Percentiles rank a stretch among this genome's conserved stretches.
Evolutionary conservation across 2,888 invertebrate genomes (phyloP).

Genomic region (Protodeltote pygarga): DNA sequence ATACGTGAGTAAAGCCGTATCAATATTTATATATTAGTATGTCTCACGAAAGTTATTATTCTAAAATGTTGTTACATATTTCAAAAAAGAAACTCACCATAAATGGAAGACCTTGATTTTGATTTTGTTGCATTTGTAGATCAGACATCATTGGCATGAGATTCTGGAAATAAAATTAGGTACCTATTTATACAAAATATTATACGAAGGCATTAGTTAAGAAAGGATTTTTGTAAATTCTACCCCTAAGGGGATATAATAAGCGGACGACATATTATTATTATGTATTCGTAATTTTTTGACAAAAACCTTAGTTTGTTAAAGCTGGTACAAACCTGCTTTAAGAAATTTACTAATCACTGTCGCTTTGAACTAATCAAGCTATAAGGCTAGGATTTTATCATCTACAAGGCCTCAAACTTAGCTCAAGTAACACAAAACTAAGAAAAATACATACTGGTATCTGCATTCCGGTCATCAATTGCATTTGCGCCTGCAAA

Average conservation of each 20-base stretch:
- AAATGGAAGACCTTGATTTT: constrained; percentile 72
- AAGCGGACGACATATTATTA: too few species aligned
- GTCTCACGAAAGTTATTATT: not conserved
- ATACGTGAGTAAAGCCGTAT: too few species aligned
- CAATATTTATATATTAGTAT: constrained; percentile 1
- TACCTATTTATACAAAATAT: constrained; percentile 2
- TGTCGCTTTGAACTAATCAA: too few species aligned
- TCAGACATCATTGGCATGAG: constrained; percentile 83
- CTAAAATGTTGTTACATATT: not conserved
- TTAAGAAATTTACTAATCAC: too few species aligned
- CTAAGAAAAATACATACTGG: constrained; percentile 65
- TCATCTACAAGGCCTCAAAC: too few species aligned
- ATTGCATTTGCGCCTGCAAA: constrained; percentile 88
- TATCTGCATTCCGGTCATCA: constrained; percentile 83
- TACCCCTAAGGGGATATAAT: too few species aligned
- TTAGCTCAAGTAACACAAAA: not conserved
- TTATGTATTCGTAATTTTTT: too few species aligned
- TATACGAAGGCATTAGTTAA: too few species aligned
- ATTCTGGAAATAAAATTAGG: constrained; percentile 68
- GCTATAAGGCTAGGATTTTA: too few species aligned
- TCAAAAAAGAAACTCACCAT: constrained; percentile 62
- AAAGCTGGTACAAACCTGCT: too few species aligned
- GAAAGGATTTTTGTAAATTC: too few species aligned
- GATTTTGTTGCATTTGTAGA: constrained; percentile 77
- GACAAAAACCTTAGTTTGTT: too few species aligned